phyloP scores from a whole-genome alignment of 2,888 invertebrate genomes.

The Lasius platythorax region DNA sequence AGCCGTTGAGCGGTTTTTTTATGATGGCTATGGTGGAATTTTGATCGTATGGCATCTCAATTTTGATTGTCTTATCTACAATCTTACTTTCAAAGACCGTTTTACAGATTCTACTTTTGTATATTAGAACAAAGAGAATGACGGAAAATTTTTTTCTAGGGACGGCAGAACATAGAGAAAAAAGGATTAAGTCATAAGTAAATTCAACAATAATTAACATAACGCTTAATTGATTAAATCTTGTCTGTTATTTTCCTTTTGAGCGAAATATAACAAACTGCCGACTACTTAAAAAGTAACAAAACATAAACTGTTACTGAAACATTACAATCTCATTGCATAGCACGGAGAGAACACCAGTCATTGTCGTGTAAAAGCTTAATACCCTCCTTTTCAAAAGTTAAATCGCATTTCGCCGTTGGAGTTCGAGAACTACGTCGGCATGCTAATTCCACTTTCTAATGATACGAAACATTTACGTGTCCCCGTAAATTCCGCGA shows the following conservation, averaged over 20 bases:
- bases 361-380: conserved; percentile 50
- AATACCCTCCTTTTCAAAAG: conserved; percentile 48
- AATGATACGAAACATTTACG: conserved; percentile 50
- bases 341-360: background rate
- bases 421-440: conserved; percentile 39
- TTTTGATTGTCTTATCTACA: background rate
- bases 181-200: background rate
- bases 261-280: background rate
- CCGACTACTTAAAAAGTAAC: background rate
- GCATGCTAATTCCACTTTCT: conserved; percentile 48
- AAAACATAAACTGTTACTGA: conserved; percentile 22
- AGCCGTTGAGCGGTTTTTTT: background rate
- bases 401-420: conserved; percentile 47
- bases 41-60: background rate
- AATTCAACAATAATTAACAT: background rate
- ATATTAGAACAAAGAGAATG: background rate
- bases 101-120: background rate
- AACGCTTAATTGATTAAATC: background rate
- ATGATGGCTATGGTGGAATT: background rate
- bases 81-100: background rate
- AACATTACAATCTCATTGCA: conserved; percentile 24
- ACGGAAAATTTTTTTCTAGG: background rate
- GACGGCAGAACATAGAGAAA: background rate
- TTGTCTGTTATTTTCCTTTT: background rate
- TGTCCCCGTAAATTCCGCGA: conserved; percentile 38